A percentile compares a stretch with the other conserved stretches of the same genome.
These are phyloP conservation scores for Luehdorfia chinensis DNA, from an alignment of 1,140 invertebrate species.

Conservation along the genomic window DNA sequence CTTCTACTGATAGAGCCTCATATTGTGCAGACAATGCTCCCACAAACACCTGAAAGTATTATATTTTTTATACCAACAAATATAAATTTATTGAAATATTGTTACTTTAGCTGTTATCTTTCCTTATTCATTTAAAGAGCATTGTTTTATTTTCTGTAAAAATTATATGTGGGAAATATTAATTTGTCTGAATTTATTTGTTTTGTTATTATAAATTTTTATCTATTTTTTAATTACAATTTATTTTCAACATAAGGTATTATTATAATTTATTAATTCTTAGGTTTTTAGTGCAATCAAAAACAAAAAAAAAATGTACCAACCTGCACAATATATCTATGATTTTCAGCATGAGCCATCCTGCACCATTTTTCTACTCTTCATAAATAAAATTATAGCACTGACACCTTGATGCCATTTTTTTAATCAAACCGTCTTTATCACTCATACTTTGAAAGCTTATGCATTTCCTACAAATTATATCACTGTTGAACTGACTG, in stretches of 20 bases:
- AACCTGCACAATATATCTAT: constrained; percentile 79
- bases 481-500: neutral
- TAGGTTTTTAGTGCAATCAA: no score
- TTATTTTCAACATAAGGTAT: no score
- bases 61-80: neutral
- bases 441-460: constrained; percentile 2
- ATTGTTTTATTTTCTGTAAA: no score
- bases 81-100: neutral
- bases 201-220: no score
- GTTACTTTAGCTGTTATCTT: neutral
- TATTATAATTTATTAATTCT: no score
- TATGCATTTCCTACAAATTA: constrained; percentile 1
- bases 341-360: constrained; percentile 77
- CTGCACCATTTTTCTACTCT: constrained; percentile 66
- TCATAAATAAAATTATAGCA: constrained; percentile 15
- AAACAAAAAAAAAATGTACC: constrained; percentile 22
- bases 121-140: no score
- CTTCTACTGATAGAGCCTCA: constrained; percentile 94
- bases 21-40: constrained; percentile 92
- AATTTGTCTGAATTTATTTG: no score
- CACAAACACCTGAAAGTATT: constrained; percentile 84
- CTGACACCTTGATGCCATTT: constrained; percentile 1
- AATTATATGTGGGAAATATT: no score
- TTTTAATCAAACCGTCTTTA: neutral
- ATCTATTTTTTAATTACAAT: no score